These are phyloP conservation scores for Tenrec ecaudatus DNA, from an alignment of 2,113 vertebrate species.

Conservation along the genomic window DNA sequence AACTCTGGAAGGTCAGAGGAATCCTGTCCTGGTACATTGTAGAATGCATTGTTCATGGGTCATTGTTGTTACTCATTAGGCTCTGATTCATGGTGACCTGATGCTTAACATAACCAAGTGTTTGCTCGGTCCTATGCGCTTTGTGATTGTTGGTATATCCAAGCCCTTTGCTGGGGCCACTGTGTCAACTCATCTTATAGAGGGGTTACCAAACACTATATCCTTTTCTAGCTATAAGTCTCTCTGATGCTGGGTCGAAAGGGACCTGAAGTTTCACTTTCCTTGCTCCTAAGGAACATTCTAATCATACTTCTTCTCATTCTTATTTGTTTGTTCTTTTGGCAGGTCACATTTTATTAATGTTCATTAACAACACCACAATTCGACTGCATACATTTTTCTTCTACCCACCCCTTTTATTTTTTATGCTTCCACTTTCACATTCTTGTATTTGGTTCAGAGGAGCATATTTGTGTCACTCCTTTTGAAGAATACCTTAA, in stretches of 20 bases:
- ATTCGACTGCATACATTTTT: not conserved
- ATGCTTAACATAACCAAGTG: not conserved
- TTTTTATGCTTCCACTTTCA: not conserved
- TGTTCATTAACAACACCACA: not conserved
- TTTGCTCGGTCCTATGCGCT: not conserved
- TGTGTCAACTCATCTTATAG: not conserved
- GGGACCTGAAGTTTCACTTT: not conserved
- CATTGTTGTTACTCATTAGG: not conserved
- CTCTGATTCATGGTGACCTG: not conserved
- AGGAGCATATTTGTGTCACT: not conserved
- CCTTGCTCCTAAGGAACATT: not conserved
- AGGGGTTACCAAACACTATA: not conserved
- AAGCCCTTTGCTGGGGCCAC: not conserved
- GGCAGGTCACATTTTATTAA: not conserved
- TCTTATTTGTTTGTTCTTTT: not conserved
- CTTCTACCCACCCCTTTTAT: not conserved
- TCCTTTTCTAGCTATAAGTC: not conserved
- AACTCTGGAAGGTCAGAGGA: too few relatives aligned
- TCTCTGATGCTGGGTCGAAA: not conserved
- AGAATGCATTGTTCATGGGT: too few relatives aligned
- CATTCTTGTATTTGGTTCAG: not conserved
- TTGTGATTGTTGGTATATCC: not conserved
- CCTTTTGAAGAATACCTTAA: not conserved
- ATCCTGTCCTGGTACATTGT: too few relatives aligned
- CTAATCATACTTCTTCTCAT: not conserved